A percentile compares a stretch with the other conserved stretches of the same genome.
Conservation (phyloP, 1,140 invertebrate genomes). For the Anthonomus grandis region DNA sequence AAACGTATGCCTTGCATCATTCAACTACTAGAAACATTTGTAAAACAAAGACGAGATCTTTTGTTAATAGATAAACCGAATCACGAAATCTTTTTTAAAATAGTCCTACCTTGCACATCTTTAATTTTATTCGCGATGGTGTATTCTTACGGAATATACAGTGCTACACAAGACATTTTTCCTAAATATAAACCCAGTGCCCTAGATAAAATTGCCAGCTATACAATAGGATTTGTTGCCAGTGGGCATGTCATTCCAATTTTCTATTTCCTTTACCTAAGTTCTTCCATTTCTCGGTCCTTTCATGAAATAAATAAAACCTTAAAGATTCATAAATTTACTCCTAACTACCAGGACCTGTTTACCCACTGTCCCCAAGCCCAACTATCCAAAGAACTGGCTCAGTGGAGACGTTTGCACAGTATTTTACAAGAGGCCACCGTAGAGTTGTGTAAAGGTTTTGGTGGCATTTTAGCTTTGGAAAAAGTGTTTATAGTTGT, state of each 20-base stretch:
- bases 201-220: too few species aligned
- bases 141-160: neutral
- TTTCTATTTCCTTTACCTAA: neutral
- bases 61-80: neutral
- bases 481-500: conserved; percentile 12
- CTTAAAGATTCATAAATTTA: neutral
- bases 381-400: neutral
- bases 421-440: conserved; percentile 7
- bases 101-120: neutral
- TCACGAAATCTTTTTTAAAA: neutral
- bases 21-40: conserved; percentile 4
- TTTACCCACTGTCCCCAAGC: neutral
- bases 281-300: neutral
- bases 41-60: neutral
- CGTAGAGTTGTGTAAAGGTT: conserved; percentile 11
- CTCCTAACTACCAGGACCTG: neutral
- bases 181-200: neutral
- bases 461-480: conserved; percentile 9
- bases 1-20: conserved; percentile 9
- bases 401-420: conserved; percentile 4
- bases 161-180: neutral
- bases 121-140: neutral
- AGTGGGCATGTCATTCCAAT: neutral
- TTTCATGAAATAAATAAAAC: neutral
- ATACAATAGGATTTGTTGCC: neutral